Base-by-base conservation (phyloP, 2,113 vertebrate genomes). In the Myiopsitta monachus region DNA sequence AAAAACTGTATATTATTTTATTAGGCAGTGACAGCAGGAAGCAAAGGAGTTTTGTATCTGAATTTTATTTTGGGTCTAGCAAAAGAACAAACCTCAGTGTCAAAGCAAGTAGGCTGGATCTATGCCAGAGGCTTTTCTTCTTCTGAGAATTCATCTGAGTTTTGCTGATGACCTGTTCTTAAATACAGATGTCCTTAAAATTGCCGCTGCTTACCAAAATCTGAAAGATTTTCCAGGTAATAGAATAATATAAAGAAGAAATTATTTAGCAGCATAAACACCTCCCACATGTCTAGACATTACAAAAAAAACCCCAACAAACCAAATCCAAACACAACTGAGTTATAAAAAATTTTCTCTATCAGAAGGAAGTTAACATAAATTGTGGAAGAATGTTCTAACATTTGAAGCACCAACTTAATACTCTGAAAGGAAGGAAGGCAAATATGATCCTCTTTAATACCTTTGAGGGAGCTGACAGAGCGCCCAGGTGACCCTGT, bases 41-140 rank as follows among this genome's bases (percentile, higher is more conserved):
- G 41, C 23, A 91, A 90, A 83, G 39, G 38, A 83, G 21, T 88
- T 95, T 81, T 88, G 52, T 46, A 85, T 77, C 30, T 75, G 74
- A 91, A 87, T 76, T 38, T 74, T 89, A 44, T 72, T 95, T 84
- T 79, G 77, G 43, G 43, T 52, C 39, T 75, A 73, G 0, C 1
- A 88, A 94, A 88, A 92, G 88, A 92, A 81, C 28, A 95, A 88
- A 84, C 33, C 16, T 44, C 1, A 0, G n/a, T 76, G 77, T 76
- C 62, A 92, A 87, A 90, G 90, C 51, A 95, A 90, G 70, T 43
- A 61, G 44, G 41, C 67, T 80, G 52, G 80, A 95, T 87, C 84
- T 85, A 89, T 74, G 89, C 87, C 89, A 94, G 66, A 87, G 21
- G 39, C 27, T 87, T 83, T 92, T 74, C 36, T 90, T 87, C 59